A percentile compares a stretch with the other conserved stretches of the same genome.
Evolutionary conservation across 2,888 invertebrate genomes (phyloP).

Genomic region (Rutpela maculata): DNA sequence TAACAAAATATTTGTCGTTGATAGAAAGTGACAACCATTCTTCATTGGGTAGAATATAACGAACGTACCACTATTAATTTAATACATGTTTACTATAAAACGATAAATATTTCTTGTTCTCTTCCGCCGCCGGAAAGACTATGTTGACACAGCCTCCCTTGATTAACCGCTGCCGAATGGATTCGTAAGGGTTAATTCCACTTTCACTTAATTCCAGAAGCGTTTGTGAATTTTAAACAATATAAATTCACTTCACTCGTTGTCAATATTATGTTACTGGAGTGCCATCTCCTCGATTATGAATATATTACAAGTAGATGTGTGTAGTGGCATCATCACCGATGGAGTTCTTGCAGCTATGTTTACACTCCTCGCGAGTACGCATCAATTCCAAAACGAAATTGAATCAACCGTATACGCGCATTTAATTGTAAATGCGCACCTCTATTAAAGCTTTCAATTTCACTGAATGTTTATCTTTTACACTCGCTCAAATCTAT

Average conservation of each 20-base stretch:
- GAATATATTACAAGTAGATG: constrained; percentile 71
- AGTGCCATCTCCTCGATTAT: constrained; percentile 70
- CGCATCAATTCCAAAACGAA: constrained; percentile 70
- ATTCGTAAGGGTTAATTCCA: constrained; percentile 69
- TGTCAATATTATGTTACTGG: constrained; percentile 74
- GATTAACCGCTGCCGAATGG: constrained; percentile 67
- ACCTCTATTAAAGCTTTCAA: constrained; percentile 71
- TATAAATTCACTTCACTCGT: constrained; percentile 64
- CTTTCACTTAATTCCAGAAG: constrained; percentile 72
- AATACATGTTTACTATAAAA: constrained; percentile 41
- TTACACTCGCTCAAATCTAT: constrained; percentile 44
- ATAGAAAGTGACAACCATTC: background rate
- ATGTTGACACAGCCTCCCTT: constrained; percentile 63
- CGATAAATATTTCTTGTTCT: constrained; percentile 43
- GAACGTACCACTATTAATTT: background rate
- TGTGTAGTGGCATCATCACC: constrained; percentile 57
- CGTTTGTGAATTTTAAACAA: constrained; percentile 72
- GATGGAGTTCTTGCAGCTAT: constrained; percentile 54
- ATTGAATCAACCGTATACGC: constrained; percentile 69
- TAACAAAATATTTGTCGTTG: background rate
- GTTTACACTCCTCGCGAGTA: constrained; percentile 69
- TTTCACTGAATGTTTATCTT: constrained; percentile 71
- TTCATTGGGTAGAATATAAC: constrained; percentile 8
- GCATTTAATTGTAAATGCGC: constrained; percentile 71
- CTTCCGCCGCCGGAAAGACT: constrained; percentile 48